phyloP scores from a whole-genome alignment of 2,888 invertebrate genomes.

The Parasteatoda lunata region DNA sequence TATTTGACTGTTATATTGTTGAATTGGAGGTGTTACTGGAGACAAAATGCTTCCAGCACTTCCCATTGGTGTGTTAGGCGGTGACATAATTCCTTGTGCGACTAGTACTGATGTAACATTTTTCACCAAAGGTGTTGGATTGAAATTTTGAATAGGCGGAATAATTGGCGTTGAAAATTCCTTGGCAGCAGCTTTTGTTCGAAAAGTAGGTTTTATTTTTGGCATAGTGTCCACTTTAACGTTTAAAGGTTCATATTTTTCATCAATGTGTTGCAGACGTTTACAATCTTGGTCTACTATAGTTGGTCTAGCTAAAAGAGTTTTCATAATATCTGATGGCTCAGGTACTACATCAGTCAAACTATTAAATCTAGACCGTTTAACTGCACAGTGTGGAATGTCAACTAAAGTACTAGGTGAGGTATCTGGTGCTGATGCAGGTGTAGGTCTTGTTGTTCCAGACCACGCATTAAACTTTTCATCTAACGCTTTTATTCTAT shows the following conservation, averaged over 20 bases:
- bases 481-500: constrained; percentile 91
- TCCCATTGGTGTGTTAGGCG: constrained; percentile 49
- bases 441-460: constrained; percentile 70
- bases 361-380: constrained; percentile 72
- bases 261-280: constrained; percentile 85
- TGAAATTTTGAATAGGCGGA: constrained; percentile 41
- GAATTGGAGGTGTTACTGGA: constrained; percentile 52
- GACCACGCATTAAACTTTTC: constrained; percentile 95
- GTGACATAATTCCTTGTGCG: constrained; percentile 47
- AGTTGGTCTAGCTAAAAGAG: constrained; percentile 91
- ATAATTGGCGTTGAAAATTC: constrained; percentile 70
- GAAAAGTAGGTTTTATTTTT: constrained; percentile 69
- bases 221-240: constrained; percentile 61
- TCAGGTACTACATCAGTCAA: constrained; percentile 77
- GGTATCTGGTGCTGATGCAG: constrained; percentile 76
- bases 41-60: constrained; percentile 27
- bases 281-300: constrained; percentile 97
- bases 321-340: constrained; percentile 94
- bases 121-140: constrained; percentile 38
- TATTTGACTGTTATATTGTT: constrained; percentile 40
- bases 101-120: constrained; percentile 31
- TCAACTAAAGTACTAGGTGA: constrained; percentile 70
- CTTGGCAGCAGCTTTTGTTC: constrained; percentile 72
- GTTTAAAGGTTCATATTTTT: constrained; percentile 82
- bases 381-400: constrained; percentile 74